A percentile compares a stretch with the other conserved stretches of the same genome.
Conservation (phyloP, 1,140 invertebrate species). For the Proctacanthus coquilletti region DNA sequence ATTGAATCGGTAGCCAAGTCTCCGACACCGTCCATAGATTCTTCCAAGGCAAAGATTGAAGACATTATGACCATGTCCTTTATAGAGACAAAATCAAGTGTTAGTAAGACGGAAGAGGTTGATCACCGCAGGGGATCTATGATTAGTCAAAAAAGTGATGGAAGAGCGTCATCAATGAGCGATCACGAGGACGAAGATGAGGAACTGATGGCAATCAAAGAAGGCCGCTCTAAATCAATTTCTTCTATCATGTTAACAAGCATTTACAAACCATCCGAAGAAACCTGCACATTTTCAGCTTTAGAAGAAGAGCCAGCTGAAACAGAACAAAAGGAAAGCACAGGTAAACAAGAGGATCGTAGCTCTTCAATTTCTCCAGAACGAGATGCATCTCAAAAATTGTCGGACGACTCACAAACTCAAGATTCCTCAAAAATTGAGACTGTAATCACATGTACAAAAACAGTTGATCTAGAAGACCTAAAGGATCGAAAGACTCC, state of each 20-base stretch:
- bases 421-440: background rate
- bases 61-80: too few species aligned
- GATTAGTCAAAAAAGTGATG: slow-evolving; percentile 21
- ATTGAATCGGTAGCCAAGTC: slow-evolving; percentile 2
- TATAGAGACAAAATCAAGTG: background rate
- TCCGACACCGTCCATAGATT: background rate
- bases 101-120: slow-evolving; percentile 9
- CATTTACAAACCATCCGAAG: slow-evolving; percentile 25
- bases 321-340: too few species aligned
- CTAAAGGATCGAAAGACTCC: slow-evolving; percentile 23
- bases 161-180: slow-evolving; percentile 20
- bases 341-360: too few species aligned
- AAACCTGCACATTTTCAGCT: slow-evolving; percentile 10
- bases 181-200: slow-evolving; percentile 23
- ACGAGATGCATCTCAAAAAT: background rate
- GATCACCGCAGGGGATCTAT: slow-evolving; percentile 21
- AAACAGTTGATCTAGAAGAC: too few species aligned
- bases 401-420: background rate
- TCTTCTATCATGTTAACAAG: slow-evolving; percentile 31
- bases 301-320: slow-evolving; percentile 17
- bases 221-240: slow-evolving; percentile 25
- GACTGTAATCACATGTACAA: too few species aligned
- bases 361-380: background rate
- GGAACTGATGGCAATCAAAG: slow-evolving; percentile 16
- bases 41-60: slow-evolving; percentile 1